Base-by-base conservation (phyloP, 2,797 vertebrate genomes). In the Menidia menidia region DNA sequence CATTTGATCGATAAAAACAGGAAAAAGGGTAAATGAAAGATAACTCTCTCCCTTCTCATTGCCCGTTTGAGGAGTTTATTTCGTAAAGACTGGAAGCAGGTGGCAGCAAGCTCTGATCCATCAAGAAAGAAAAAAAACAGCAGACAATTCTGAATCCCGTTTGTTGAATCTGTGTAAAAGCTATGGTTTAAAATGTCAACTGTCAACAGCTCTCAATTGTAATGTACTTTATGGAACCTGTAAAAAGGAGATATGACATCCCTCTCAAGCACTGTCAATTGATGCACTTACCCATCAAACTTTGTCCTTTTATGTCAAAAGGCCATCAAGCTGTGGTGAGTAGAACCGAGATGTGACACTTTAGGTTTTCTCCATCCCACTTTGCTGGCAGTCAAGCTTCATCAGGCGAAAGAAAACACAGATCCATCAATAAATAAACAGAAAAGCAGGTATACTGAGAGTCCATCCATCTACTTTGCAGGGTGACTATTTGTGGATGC, bases 371-470 rank as follows among this genome's bases (percentile, higher is more conserved):
- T 59, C 59, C 62, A 43, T 41, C 15, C 60, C 58, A 57, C 52
- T 64, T 41, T 57, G 25, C 64, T 39, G 69, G 67, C 64, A 87
- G 81, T 68, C 71, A 52, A 65, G 78, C 65, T 77, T 82, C 69
- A 77, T 63, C 61, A 54, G 64, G 68, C 76, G 73, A 68, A 51
- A 77, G 77, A 87, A 87, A 89, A 83, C 70, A 83, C 77, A 64
- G 64, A 60, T 32, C 43, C 82, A 89, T 93, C 75, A 92, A 92
- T 91, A 92, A 91, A 81, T 87, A 81, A 91, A 77, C 67, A 81
- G 82, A 71, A 82, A 83, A 71, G 80, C 77, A 84, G 77, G 84
- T 85, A 65, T 56, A 65, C 77, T 25, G 70, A 79, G 81, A 77
- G 54, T 39, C 10, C 13, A 59, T 90, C 87, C 72, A 78, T 88